These are phyloP conservation scores for Scrobipalpa atriplicella DNA, from an alignment of 2,888 invertebrate genomes.

Conservation along the genomic window DNA sequence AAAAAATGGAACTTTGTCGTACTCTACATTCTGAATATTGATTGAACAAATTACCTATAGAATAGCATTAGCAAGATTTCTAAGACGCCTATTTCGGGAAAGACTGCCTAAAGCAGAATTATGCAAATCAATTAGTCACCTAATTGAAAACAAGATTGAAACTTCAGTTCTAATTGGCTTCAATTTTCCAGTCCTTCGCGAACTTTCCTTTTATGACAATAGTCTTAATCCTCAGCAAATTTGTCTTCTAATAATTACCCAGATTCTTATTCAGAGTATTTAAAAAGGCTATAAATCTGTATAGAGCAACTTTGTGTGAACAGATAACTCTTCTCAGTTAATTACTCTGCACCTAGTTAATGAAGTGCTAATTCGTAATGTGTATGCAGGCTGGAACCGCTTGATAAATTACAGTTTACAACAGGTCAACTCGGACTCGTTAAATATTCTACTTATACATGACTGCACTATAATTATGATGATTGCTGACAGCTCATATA, in stretches of 20 bases:
- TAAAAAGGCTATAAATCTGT: slow-evolving; percentile 61
- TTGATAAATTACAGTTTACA: slow-evolving; percentile 46
- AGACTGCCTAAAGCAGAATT: background rate
- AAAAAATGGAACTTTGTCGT: too few species aligned
- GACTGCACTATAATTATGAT: background rate
- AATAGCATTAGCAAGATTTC: too few species aligned
- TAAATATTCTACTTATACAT: background rate
- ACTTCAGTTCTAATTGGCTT: background rate
- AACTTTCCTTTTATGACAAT: slow-evolving; percentile 4
- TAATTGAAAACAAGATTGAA: background rate
- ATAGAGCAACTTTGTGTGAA: slow-evolving; percentile 48
- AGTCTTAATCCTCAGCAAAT: background rate
- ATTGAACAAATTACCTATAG: too few species aligned
- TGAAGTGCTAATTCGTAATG: slow-evolving; percentile 66
- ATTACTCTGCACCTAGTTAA: slow-evolving; percentile 71
- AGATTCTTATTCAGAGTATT: slow-evolving; percentile 44
- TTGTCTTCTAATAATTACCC: background rate
- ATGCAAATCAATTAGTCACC: background rate
- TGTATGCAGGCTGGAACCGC: slow-evolving; percentile 48
- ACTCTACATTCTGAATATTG: too few species aligned
- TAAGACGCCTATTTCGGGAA: too few species aligned
- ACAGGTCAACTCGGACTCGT: background rate
- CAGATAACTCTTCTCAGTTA: slow-evolving; percentile 58
- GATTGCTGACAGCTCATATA: too few species aligned
- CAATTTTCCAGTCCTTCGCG: background rate